phyloP scores from a whole-genome alignment of 2,113 vertebrate species.

The Podarcis cretensis region DNA sequence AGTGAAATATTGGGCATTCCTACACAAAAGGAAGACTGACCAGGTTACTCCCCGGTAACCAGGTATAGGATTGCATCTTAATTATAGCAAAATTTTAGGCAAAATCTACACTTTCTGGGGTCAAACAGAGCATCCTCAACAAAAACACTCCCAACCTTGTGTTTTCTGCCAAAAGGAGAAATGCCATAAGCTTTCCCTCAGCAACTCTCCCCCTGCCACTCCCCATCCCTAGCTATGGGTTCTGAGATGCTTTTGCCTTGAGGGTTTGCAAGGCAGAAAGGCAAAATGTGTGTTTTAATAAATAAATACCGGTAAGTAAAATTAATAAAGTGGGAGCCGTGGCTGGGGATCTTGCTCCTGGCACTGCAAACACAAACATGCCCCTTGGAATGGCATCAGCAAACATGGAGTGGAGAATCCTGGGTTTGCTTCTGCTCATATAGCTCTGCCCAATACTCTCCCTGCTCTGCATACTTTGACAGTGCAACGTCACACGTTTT shows the following conservation, averaged over 20 bases:
- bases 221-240: too few species aligned
- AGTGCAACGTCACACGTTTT: neutral
- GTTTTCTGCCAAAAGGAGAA: neutral
- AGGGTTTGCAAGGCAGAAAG: too few species aligned
- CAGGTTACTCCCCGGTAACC: neutral
- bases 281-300: too few species aligned
- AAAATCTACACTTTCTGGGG: neutral
- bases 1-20: neutral
- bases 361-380: neutral
- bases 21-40: neutral
- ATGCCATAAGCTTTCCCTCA: too few species aligned
- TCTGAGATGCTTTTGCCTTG: too few species aligned
- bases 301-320: neutral
- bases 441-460: neutral
- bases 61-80: too few species aligned
- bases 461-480: neutral
- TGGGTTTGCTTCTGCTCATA: neutral
- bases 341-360: neutral
- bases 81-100: neutral
- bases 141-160: too few species aligned
- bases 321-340: neutral
- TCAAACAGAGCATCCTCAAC: neutral
- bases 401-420: neutral
- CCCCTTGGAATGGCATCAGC: neutral
- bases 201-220: too few species aligned